Evolutionary conservation across 2,888 invertebrate genomes (phyloP), one percentile per base, ranked within the genome.

Genomic region (Antitype chi): DNA sequence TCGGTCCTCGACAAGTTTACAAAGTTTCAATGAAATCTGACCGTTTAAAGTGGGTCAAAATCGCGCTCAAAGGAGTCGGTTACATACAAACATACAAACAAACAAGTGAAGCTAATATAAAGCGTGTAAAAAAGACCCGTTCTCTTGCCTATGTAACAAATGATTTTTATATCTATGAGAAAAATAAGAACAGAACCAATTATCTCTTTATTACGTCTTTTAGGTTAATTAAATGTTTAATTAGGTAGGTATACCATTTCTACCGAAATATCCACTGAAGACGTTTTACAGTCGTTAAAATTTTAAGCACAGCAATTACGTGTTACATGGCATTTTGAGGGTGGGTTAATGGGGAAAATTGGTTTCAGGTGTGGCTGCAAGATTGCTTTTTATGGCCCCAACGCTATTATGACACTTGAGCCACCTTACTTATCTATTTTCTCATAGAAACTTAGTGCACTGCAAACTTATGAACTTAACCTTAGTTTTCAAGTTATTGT

Each of bases 321-420:
- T 32, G 17, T n/a, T 77, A 76, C 28, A 70, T 73, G 70, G 67
- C 53, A 55, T 53, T 76, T 66, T 53, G 55, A 53, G 47, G 72
- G 68, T n/a, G 43, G 49, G 13, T 68, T 86, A 70, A 78, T 67
- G 59, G 57, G 57, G 63, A 2, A 78, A 75, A 82, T 85, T 83
- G 74, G 74, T 70, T 78, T 83, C 84, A 74, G 74, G 74, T 85
- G 83, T 78, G 53, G 69, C 55, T 3, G n/a, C 20, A 28, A 62
- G 28, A 23, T 72, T 67, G n/a, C 20, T 23, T 64, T 78, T 83
- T 72, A 83, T 67, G n/a, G 55, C 55, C 1, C 68, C 17, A 43
- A 47, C 1, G 38, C n/a, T 59, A 52, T 82, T 62, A 63, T 72
- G 47, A 57, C 71, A 43, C 17, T 47, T 57, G 3, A 57, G n/a